Conservation (phyloP, 2,888 invertebrate genomes). For the Apotomis capreana region DNA sequence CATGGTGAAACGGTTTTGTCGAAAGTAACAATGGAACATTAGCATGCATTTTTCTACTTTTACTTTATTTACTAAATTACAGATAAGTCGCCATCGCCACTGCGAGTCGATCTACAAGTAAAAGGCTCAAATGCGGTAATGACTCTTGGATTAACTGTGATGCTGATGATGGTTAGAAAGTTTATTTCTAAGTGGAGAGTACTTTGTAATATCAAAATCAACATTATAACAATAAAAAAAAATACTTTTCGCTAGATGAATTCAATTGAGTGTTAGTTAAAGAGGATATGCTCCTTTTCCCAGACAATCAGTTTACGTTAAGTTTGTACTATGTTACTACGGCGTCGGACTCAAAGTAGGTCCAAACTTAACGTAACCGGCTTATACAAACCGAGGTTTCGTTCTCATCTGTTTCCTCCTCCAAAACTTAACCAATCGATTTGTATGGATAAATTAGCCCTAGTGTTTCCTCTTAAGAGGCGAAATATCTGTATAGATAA, state of each 20-base stretch:
- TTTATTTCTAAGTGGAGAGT: slow-evolving; percentile 51
- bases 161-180: slow-evolving; percentile 65
- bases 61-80: slow-evolving; percentile 64
- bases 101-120: slow-evolving; percentile 53
- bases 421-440: too few relatives aligned
- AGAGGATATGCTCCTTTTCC: background rate
- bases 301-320: too few relatives aligned
- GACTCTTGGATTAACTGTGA: slow-evolving; percentile 57
- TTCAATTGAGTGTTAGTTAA: background rate
- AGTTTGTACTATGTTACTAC: too few relatives aligned
- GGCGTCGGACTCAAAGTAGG: too few relatives aligned
- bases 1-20: slow-evolving; percentile 57
- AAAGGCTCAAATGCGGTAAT: slow-evolving; percentile 59
- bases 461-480: too few relatives aligned
- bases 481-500: too few relatives aligned
- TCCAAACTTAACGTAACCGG: too few relatives aligned
- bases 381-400: too few relatives aligned
- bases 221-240: slow-evolving; percentile 42
- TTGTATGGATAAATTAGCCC: too few relatives aligned
- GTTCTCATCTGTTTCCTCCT: too few relatives aligned
- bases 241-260: slow-evolving; percentile 4
- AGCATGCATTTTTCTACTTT: slow-evolving; percentile 69
- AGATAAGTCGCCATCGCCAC: slow-evolving; percentile 56
- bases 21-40: slow-evolving; percentile 70
- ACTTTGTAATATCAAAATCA: slow-evolving; percentile 49